Conservation (phyloP, 2,888 invertebrate species). For the Salpingus planirostris region DNA sequence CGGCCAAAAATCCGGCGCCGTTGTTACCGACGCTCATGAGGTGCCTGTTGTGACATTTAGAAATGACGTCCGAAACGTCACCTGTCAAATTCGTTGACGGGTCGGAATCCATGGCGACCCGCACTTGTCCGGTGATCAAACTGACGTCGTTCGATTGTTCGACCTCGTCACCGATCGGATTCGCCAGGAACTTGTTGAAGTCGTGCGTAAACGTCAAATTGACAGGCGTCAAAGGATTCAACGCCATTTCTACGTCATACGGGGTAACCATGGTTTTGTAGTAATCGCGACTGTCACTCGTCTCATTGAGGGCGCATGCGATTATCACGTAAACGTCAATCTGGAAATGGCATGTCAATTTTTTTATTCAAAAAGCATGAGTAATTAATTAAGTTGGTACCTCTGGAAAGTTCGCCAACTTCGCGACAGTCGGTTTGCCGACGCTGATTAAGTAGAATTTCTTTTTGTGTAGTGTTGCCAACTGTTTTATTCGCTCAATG, state of each 20-base stretch:
- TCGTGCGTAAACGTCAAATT: conserved; percentile 46
- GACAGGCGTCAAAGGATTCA: conserved; percentile 49
- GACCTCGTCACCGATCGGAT: conserved; percentile 25
- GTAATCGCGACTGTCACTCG: conserved; percentile 76
- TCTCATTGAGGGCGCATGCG: conserved; percentile 83
- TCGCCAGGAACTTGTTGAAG: conserved; percentile 57
- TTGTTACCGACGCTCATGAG: conserved; percentile 46
- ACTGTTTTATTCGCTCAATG: conserved; percentile 61
- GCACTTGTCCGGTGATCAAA: conserved; percentile 58
- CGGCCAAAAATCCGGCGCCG: conserved; percentile 55
- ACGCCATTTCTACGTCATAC: conserved; percentile 81
- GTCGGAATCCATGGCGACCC: conserved; percentile 8
- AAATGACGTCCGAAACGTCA: conserved; percentile 29
- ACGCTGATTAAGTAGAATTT: conserved; percentile 88
- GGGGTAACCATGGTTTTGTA: conserved; percentile 86
- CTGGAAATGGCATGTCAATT: too few species aligned
- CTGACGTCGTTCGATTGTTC: conserved; percentile 53
- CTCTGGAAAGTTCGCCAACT: conserved; percentile 91
- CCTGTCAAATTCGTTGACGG: too few species aligned
- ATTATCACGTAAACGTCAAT: conserved; percentile 89
- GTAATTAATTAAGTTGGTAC: conserved; percentile 35
- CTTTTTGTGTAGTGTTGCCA: conserved; percentile 68
- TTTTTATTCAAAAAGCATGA: too few species aligned
- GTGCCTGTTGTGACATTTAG: conserved; percentile 28
- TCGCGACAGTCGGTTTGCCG: conserved; percentile 90